Evolutionary conservation across 2,888 invertebrate genomes (phyloP), one percentile per base, ranked within the genome.

Genomic region (Chaetoderma sp.): DNA sequence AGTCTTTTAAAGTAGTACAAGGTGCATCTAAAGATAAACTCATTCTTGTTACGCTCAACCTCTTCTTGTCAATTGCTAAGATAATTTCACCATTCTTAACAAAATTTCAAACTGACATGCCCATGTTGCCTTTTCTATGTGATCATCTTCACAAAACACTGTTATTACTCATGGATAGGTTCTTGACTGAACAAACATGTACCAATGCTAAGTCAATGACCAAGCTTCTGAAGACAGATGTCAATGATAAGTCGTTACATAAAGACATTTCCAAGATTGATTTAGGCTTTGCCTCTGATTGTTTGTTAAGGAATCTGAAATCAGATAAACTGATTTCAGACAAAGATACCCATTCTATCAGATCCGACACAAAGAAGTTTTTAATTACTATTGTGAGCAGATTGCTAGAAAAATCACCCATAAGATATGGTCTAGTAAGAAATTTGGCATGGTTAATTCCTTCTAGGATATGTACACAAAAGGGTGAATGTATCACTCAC

Each of bases 81-180:
- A 28, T 32, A 30, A 25, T 65, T 27, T 27, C 42, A 28, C 61
- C 62, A 18, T 66, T 66, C 50, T 58, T 66, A 18, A 56, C 50
- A 16, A 47, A 59, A 13, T 63, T 44, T 25, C 67, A 67, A 55
- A 59, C 67, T n/a, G 67, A 67, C 21, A 52, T 25, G n/a, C 67
- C 63, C 2, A 62, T 62, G 63, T 49, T 58, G n/a, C 65, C 65
- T 27, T 65, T 63, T 47, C 47, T 64, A 28, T 32, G 32, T 27
- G 16, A 30, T 13, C 2, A 52, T 21, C 52, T 52, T 16, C 16
- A 5, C 1, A 4, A 27, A 2, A 16, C 45, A 10, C 27, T 58
- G 6, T 2, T 5, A 23, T 28, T n/a, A 2, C 27, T 58, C 4
- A 8, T 58, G 45, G 21, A 45, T 4, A 44, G 58, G 6, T 58